Evolutionary conservation across 2,797 vertebrate genomes (phyloP), one percentile per base, ranked within the genome.

Genomic region (Margarornis squamiger): DNA sequence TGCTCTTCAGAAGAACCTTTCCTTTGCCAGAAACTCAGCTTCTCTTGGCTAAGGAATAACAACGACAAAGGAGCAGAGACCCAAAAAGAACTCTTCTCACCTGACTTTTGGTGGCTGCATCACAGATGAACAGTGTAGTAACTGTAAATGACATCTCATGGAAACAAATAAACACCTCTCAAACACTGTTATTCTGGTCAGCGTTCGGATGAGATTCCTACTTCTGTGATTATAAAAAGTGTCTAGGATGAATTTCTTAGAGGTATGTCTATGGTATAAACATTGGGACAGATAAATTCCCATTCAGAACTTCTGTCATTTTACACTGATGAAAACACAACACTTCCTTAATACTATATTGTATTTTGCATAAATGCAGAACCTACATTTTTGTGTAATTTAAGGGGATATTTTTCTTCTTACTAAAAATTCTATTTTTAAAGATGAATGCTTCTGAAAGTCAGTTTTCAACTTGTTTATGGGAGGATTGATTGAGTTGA

Each of bases 381-480:
- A 36, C 41, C 61, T 73, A 36, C 18, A 58, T 70, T 94, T 94
- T 91, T 30, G 3, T 83, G 84, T 59, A 14, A 59, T 63, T 75
- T 86, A 79, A 66, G n/a, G 61, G 90, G 14, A 26, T 63, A 8
- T n/a, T 82, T 90, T 90, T 86, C 59, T 85, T 86, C 30, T 65
- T 90, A 67, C 34, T 90, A 61, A 66, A 80, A 91, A 45, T 52
- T 79, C 68, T 71, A 9, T 88, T 88, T 88, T 41, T 92, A 66
- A 75, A 89, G 43, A 79, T 58, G 48, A 87, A 23, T 87, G 32
- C 52, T 82, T 94, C 75, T 85, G 86, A 86, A 85, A 80, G 73
- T 70, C 59, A 79, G 23, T 80, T 94, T 95, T 77, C 22, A 77
- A n/a, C 62, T 77, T 96, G 57, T 94, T 94, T 93, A 89, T 79